Percentiles rank a stretch among this genome's conserved stretches.
phyloP scores from a whole-genome alignment of 2,113 vertebrate species.

The Colinus virginianus region DNA sequence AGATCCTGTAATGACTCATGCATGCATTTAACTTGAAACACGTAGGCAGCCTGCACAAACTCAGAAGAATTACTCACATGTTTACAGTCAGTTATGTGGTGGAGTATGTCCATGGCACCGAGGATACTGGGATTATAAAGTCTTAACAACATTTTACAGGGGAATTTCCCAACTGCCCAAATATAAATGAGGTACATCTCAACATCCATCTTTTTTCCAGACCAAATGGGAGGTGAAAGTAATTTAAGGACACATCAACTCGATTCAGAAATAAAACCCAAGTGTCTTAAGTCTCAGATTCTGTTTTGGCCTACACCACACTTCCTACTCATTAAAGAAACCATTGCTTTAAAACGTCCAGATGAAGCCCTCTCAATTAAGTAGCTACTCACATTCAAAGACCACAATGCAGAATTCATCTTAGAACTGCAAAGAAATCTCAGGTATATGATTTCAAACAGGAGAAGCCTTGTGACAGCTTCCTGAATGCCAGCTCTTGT shows the following conservation, averaged over 20 bases:
- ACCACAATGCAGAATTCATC: not conserved
- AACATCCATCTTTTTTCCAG: not conserved
- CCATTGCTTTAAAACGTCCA: not conserved
- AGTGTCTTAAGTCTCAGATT: not conserved
- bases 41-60: not conserved
- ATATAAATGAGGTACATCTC: not conserved
- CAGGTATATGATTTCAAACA: not conserved
- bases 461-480: not conserved
- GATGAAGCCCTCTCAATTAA: not conserved
- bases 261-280: not conserved
- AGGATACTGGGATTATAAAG: conserved; percentile 8
- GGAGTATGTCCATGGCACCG: not conserved
- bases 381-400: not conserved
- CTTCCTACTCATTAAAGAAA: not conserved
- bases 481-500: not conserved
- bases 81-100: conserved; percentile 12
- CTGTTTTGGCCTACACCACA: not conserved
- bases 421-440: not conserved
- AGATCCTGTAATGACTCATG: conserved; percentile 35
- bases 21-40: conserved; percentile 1
- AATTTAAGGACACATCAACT: not conserved
- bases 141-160: not conserved
- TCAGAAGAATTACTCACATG: conserved; percentile 19
- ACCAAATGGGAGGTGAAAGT: not conserved
- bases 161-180: not conserved